Conservation (phyloP, 2,888 invertebrate genomes). For the Coleophora flavipennella region DNA sequence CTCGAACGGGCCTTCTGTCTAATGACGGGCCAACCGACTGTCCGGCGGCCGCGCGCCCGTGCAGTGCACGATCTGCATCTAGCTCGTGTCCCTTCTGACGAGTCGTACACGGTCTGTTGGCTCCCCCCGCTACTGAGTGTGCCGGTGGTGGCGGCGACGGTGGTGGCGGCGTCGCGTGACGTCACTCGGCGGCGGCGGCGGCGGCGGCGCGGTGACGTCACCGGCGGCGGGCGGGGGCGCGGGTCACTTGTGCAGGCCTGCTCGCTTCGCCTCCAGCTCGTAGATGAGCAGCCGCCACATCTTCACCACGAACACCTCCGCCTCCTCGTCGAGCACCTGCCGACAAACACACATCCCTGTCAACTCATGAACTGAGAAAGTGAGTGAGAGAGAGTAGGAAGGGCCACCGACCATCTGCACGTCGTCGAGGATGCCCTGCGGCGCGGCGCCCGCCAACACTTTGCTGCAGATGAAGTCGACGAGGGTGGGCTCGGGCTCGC, state of each 20-base stretch:
- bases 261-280: slow-evolving; percentile 98
- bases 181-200: not conserved
- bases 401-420: slow-evolving; percentile 97
- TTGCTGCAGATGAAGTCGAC: slow-evolving; percentile 99
- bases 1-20: no score
- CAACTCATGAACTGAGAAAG: no score
- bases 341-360: slow-evolving; percentile 14
- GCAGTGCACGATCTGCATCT: no score
- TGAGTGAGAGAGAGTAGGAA: no score
- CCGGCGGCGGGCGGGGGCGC: slow-evolving; percentile 1
- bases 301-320: slow-evolving; percentile 99
- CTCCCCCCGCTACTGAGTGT: no score
- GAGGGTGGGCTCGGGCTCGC: slow-evolving; percentile 97
- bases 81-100: no score
- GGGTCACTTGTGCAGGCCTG: slow-evolving; percentile 77
- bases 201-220: not conserved
- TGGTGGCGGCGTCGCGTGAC: slow-evolving; percentile 1
- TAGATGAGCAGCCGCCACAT: slow-evolving; percentile 99
- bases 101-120: no score
- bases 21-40: no score
- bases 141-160: not conserved
- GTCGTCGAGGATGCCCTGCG: slow-evolving; percentile 96
- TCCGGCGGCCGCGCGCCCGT: no score
- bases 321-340: slow-evolving; percentile 99
- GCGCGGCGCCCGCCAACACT: slow-evolving; percentile 93